Evolutionary conservation across 1,140 invertebrate species (phyloP).

Genomic region (Trissolcus basalis): DNA sequence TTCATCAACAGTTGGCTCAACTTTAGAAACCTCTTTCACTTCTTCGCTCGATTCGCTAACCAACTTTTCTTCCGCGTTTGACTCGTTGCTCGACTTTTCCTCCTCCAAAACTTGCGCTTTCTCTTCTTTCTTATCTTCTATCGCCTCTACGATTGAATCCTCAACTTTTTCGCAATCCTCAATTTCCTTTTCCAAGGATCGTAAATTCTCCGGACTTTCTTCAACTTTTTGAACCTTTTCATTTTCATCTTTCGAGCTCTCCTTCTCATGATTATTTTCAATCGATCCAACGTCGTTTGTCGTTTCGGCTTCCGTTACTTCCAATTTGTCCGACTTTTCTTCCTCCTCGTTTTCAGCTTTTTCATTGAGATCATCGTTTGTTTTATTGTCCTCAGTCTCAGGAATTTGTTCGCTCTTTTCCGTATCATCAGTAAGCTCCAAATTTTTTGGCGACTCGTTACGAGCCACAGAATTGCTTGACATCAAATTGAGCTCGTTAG

Average conservation of each 20-base stretch:
- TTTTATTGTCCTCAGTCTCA: not conserved
- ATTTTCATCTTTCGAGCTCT: not conserved
- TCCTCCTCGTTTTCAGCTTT: conserved; percentile 2
- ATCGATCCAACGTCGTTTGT: not conserved
- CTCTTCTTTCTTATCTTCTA: not conserved
- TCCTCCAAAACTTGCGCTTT: not conserved
- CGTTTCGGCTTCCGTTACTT: not conserved
- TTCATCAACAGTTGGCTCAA: too few species aligned
- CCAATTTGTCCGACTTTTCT: conserved; percentile 1
- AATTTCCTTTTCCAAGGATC: not conserved
- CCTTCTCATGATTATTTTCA: not conserved
- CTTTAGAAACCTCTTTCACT: too few species aligned
- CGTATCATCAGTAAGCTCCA: not conserved
- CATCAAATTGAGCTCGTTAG: conserved; percentile 46
- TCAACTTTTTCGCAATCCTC: conserved; percentile 2
- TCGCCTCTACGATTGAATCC: not conserved
- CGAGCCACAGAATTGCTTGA: conserved; percentile 23
- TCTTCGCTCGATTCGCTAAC: too few species aligned
- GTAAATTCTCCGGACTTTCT: not conserved
- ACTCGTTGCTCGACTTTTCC: not conserved
- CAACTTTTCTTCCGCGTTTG: too few species aligned
- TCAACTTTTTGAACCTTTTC: not conserved
- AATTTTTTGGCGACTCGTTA: conserved; percentile 10
- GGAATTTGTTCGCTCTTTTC: not conserved
- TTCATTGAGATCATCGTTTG: not conserved